Evolutionary conservation across 1,140 invertebrate species (phyloP).

Genomic region (Mylabris phalerata): DNA sequence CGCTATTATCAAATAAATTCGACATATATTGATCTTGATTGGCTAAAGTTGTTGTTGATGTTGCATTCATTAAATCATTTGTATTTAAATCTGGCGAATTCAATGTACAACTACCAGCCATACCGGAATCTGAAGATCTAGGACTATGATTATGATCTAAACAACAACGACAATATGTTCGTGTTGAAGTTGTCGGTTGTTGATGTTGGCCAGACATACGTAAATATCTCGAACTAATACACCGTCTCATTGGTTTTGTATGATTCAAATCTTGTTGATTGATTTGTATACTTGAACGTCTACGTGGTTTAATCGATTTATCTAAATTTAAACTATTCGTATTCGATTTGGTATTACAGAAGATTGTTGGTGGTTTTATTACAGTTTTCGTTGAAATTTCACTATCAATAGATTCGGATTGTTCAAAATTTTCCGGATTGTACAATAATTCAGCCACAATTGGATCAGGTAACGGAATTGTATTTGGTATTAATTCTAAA

Average conservation of each 20-base stretch:
- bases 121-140: constrained; percentile 72
- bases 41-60: no score
- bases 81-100: constrained; percentile 52
- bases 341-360: constrained; percentile 27
- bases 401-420: constrained; percentile 32
- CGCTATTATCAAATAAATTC: background rate
- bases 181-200: constrained; percentile 14
- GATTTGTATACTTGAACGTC: constrained; percentile 36
- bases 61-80: no score
- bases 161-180: constrained; percentile 52
- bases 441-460: constrained; percentile 47
- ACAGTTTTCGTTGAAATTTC: constrained; percentile 36
- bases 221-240: constrained; percentile 46
- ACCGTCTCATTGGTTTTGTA: constrained; percentile 36
- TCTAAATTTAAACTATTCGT: constrained; percentile 39
- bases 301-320: constrained; percentile 27
- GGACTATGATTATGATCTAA: constrained; percentile 53
- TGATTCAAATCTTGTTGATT: constrained; percentile 24
- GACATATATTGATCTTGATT: no score
- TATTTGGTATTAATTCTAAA: constrained; percentile 46
- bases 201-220: constrained; percentile 29
- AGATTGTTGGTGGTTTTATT: constrained; percentile 51
- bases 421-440: constrained; percentile 31
- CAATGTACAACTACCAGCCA: constrained; percentile 70
- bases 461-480: constrained; percentile 44